Percentiles rank a stretch among this genome's conserved stretches.
Evolutionary conservation across 1,140 invertebrate genomes (phyloP).

Genomic region (Scaptomyza hsui): DNA sequence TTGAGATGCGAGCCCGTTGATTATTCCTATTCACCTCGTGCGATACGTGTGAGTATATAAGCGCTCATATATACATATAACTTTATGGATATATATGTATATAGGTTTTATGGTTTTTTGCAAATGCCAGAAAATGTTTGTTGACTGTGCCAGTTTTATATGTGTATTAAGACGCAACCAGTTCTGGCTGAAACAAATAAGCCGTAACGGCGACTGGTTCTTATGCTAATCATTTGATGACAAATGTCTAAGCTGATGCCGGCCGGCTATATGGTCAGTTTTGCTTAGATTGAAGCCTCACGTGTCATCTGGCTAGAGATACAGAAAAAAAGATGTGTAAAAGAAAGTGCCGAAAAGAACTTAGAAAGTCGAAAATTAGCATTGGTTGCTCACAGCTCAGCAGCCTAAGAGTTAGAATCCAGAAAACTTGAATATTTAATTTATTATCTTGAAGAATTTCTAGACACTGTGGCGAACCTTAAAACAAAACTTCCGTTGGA

Average conservation of each 20-base stretch:
- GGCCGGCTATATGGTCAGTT: slow-evolving; percentile 34
- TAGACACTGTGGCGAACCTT: neutral
- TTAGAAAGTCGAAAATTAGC: slow-evolving; percentile 54
- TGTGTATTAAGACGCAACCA: slow-evolving; percentile 64
- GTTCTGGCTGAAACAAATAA: slow-evolving; percentile 49
- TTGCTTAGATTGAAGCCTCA: slow-evolving; percentile 39
- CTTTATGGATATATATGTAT: slow-evolving; percentile 18
- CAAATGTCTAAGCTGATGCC: slow-evolving; percentile 35
- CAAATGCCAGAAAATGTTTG: slow-evolving; percentile 44
- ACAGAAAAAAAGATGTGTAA: slow-evolving; percentile 21
- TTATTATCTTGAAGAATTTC: neutral
- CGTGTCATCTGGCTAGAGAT: too few species aligned
- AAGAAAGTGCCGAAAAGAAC: slow-evolving; percentile 61
- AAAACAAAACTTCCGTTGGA: slow-evolving; percentile 18
- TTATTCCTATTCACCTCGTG: slow-evolving; percentile 90
- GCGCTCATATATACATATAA: slow-evolving; percentile 17
- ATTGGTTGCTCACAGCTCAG: neutral
- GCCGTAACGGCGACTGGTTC: slow-evolving; percentile 56
- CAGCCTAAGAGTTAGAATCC: neutral
- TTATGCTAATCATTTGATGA: slow-evolving; percentile 69
- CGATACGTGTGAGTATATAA: slow-evolving; percentile 90
- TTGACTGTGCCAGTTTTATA: slow-evolving; percentile 60
- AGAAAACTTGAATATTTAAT: neutral
- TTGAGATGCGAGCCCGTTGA: slow-evolving; percentile 96
- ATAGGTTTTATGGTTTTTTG: neutral